Base-by-base conservation (phyloP, 2,113 vertebrate species). In the Hystrix cristata region DNA sequence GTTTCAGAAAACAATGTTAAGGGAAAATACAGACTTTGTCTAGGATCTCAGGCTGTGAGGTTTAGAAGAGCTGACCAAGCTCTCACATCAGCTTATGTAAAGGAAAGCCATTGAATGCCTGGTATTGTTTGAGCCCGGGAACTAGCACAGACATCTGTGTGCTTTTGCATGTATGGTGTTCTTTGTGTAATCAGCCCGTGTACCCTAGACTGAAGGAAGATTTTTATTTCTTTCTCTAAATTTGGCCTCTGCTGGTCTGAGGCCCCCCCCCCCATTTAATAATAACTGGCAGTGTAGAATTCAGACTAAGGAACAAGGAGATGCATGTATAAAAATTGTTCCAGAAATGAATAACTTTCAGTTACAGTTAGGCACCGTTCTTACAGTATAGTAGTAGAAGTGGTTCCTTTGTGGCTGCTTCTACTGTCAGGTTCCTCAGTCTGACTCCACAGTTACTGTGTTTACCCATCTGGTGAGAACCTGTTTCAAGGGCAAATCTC, bases 181-280 rank as follows among this genome's bases (percentile, higher is more conserved):
- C 96, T 96, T 98, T 97, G 97, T 97, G 60, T 82, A 83, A 82
- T 76, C 91, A 91, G 92, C 67, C 72, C 79, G 83, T 87, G 93
- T 94, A 96, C 90, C 90, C 79, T 97, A 80, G 79, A 92, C 80
- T 94, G 74, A 96, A 95, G 87, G 96, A 95, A 84, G 96, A 96
- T 89, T 57, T 57, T 57, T 57, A 57, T 57, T 57, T 57, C 55
- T 57, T 15, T 57, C 55, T 57, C 55, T 95, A 95, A 95, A 95
- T 96, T 95, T 95, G 87, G 43, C 82, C 59, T 95, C 65, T 95
- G 18, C 92, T 97, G 82, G 82, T 84, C 72, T 96, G 76, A 93
- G 48, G 7, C 80, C 67, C 76, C 13, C 31, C 29, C 29, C 31
- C 69, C 55, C 21, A 43, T 55, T 64, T 38, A 38, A 38, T 69